Evolutionary conservation across 2,113 vertebrate species (phyloP).

Genomic region (Vireo altiloquus): DNA sequence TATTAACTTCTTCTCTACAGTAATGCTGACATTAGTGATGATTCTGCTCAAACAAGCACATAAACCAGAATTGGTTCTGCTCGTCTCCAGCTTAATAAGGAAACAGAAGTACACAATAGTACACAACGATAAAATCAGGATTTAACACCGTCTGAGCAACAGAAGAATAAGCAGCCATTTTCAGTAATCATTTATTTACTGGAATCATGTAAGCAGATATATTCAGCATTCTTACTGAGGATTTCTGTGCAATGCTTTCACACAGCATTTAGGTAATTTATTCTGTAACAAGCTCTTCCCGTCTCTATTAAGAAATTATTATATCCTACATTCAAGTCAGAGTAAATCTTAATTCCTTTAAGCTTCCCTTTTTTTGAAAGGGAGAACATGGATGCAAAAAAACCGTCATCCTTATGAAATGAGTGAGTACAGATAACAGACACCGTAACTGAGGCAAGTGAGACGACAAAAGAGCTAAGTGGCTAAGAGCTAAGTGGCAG

Average conservation of each 20-base stretch:
- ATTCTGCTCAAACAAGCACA: background rate
- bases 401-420: background rate
- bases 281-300: background rate
- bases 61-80: background rate
- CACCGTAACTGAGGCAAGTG: background rate
- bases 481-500: background rate
- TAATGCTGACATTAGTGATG: background rate
- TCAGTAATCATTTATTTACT: background rate
- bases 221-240: background rate
- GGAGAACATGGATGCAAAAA: background rate
- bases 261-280: background rate
- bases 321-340: background rate
- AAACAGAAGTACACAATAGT: background rate
- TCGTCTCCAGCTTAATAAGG: background rate
- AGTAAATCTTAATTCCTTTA: background rate
- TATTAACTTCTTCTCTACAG: background rate
- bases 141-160: background rate
- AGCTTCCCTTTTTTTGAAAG: background rate
- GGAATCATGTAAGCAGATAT: background rate
- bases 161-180: background rate
- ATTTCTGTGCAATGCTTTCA: background rate
- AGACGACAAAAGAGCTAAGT: background rate
- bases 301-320: background rate
- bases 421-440: background rate
- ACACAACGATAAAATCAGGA: background rate